A percentile compares a stretch with the other conserved stretches of the same genome.
Conservation (phyloP, 2,888 invertebrate species). For the Empis livida region DNA sequence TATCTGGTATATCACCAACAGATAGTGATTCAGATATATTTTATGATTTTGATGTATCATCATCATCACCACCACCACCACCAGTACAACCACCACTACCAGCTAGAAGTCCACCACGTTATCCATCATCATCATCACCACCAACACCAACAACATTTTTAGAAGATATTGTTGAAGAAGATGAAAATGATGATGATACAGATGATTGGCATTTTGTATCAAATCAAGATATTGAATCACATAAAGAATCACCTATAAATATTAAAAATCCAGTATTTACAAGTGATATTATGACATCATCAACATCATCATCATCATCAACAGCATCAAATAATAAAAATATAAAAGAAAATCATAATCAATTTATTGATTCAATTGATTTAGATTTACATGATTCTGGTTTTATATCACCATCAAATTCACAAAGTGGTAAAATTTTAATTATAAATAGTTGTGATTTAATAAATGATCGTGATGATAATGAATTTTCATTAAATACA, state of each 20-base stretch:
- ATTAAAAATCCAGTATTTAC: neutral
- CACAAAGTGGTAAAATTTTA: slow-evolving; percentile 3
- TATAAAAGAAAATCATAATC: slow-evolving; percentile 2
- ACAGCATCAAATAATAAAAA: slow-evolving; percentile 15
- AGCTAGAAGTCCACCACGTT: slow-evolving; percentile 16
- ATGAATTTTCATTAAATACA: slow-evolving; percentile 11
- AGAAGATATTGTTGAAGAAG: slow-evolving; percentile 21
- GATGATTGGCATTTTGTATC: slow-evolving; percentile 17
- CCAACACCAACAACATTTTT: slow-evolving; percentile 6
- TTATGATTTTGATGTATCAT: slow-evolving; percentile 22
- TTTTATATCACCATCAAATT: slow-evolving; percentile 11
- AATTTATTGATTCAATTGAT: neutral
- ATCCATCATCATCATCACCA: neutral
- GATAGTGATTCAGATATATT: slow-evolving; percentile 20
- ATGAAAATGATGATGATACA: slow-evolving; percentile 15
- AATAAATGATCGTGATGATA: slow-evolving; percentile 8
- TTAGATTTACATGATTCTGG: slow-evolving; percentile 27
- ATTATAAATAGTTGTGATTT: slow-evolving; percentile 13
- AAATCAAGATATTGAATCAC: slow-evolving; percentile 3
- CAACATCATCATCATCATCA: neutral
- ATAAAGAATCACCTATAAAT: neutral
- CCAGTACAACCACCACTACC: slow-evolving; percentile 1
- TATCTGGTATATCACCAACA: neutral
- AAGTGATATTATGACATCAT: neutral
- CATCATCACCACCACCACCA: neutral